Base-by-base conservation (phyloP, 2,113 vertebrate genomes). In the Embiotoca jacksoni region DNA sequence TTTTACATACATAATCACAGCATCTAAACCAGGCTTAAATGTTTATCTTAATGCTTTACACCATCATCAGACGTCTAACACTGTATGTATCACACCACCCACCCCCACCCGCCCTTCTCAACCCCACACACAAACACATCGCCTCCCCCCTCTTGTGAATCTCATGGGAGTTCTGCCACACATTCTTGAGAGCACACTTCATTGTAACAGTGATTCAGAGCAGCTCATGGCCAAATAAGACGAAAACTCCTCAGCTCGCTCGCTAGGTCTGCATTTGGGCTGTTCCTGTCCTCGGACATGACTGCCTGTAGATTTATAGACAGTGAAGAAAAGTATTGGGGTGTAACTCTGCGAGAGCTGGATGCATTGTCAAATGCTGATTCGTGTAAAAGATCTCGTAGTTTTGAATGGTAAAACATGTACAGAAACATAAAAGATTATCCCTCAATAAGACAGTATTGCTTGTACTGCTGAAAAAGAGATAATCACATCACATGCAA, bases 171-270 rank as follows among this genome's bases (percentile, higher is more conserved):
- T 68, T 33, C 70, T 76, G 78, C 74, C 75, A 80, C 87, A 88
- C 89, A 92, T 92, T 92, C 91, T 88, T 92, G n/a, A 63, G 86
- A 0, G 69, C 30, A 82, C 65, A 89, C 85, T 90, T 92, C 91
- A 92, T 77, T 74, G 77, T 62, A 66, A 72, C 60, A 15, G 54
- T 76, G 81, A 83, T 81, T 86, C 88, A 81, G 82, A 86, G 82
- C 75, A 44, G 69, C 49, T 83, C 85, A 89, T 90, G 80, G 75
- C 91, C 91, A 92, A 92, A 92, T 92, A 92, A 90, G 91, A 88
- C 67, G 23, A 89, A 83, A 89, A 78, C 4, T 35, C 5, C 62
- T 70, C 7, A 1, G 80, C 69, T 60, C 3, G 13, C 49, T 59
- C 15, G 11, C 53, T 39, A 66, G 52, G 6, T 50, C 7, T 63